Conservation (phyloP, 2,797 vertebrate genomes). For the Synaphobranchus kaupii region DNA sequence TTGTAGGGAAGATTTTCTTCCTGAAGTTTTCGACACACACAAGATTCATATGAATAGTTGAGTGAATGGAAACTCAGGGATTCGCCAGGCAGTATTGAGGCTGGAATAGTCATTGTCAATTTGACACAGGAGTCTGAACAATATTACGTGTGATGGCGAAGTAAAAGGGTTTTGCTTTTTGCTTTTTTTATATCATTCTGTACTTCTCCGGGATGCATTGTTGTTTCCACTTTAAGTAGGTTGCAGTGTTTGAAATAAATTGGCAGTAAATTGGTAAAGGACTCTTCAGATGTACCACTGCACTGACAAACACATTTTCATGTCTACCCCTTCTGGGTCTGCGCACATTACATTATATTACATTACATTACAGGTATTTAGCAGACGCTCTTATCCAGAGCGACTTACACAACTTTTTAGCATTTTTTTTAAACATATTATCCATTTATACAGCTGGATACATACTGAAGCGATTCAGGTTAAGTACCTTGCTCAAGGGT, state of each 20-base stretch:
- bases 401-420: too few species aligned
- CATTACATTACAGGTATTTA: too few species aligned
- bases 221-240: slow-evolving; percentile 29
- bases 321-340: slow-evolving; percentile 28
- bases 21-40: slow-evolving; percentile 58
- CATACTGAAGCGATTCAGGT: too few species aligned
- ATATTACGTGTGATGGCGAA: not conserved
- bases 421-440: too few species aligned
- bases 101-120: slow-evolving; percentile 65
- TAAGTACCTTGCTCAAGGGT: too few species aligned
- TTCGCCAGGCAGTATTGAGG: slow-evolving; percentile 69
- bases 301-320: slow-evolving; percentile 39
- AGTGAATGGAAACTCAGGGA: slow-evolving; percentile 66
- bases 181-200: not conserved
- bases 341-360: too few species aligned
- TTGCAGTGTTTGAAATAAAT: slow-evolving; percentile 24
- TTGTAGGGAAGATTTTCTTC: slow-evolving; percentile 54
- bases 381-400: too few species aligned
- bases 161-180: not conserved
- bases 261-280: slow-evolving; percentile 36
- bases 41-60: slow-evolving; percentile 65
- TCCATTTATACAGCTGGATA: too few species aligned
- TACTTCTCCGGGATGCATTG: not conserved
- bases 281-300: slow-evolving; percentile 31
- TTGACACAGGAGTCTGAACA: slow-evolving; percentile 58